Evolutionary conservation across 2,797 vertebrate species (phyloP).

Genomic region (Rhynchonycteris naso): DNA sequence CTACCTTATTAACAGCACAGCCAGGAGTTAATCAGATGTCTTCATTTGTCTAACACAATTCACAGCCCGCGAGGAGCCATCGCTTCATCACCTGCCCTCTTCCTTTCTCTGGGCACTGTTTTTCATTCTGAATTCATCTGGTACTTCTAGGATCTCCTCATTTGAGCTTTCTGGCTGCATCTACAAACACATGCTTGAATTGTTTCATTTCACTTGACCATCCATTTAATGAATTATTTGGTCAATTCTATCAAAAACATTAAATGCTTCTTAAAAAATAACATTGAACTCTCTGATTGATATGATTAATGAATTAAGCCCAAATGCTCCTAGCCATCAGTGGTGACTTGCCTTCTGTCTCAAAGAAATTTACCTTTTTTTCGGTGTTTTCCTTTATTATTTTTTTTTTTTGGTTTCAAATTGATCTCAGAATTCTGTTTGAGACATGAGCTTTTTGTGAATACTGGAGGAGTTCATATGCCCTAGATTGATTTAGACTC

Average conservation of each 20-base stretch:
- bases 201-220: constrained; percentile 37
- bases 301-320: constrained; percentile 56
- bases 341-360: constrained; percentile 36
- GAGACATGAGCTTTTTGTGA: not conserved
- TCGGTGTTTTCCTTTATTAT: not conserved
- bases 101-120: not conserved
- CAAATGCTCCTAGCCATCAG: not conserved
- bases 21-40: constrained; percentile 66
- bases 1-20: constrained; percentile 68
- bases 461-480: not conserved
- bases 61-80: not conserved
- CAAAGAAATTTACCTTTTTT: not conserved
- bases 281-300: constrained; percentile 54
- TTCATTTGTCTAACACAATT: constrained; percentile 52
- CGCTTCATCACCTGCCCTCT: not conserved
- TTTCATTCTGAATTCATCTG: constrained; percentile 42
- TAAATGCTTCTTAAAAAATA: not conserved
- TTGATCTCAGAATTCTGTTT: not conserved
- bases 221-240: constrained; percentile 61
- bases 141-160: not conserved
- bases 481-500: not conserved
- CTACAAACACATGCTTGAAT: not conserved
- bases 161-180: constrained; percentile 7
- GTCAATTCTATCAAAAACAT: constrained; percentile 47
- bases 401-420: not conserved